Evolutionary conservation across 2,113 vertebrate species (phyloP).

Genomic region (Tetrax tetrax): DNA sequence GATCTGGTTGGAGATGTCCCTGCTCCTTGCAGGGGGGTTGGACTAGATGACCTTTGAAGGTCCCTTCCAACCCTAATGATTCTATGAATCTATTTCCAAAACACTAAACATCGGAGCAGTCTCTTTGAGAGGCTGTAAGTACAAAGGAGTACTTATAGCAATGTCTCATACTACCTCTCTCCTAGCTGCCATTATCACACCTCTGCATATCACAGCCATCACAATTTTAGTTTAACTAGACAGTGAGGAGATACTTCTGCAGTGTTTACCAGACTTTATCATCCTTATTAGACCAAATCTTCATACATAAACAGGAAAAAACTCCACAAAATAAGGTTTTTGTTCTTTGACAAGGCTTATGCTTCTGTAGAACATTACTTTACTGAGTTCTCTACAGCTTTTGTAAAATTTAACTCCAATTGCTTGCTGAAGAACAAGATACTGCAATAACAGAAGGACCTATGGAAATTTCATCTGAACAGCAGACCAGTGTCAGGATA

Average conservation of each 20-base stretch:
- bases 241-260: neutral
- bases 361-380: neutral
- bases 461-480: neutral
- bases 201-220: neutral
- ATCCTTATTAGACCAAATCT: neutral
- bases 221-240: neutral
- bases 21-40: no score
- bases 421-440: neutral
- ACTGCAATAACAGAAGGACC: neutral
- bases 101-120: neutral
- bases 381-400: neutral
- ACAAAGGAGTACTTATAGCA: neutral
- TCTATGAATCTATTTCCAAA: neutral
- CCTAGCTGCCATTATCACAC: neutral
- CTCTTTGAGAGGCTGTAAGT: neutral
- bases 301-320: rapidly evolving
- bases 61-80: no score
- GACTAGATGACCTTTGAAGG: no score
- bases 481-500: neutral
- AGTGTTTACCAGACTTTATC: neutral
- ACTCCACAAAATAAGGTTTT: neutral
- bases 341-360: neutral
- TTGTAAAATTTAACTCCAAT: neutral
- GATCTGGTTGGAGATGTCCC: no score
- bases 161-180: neutral